Base-by-base conservation (phyloP, 2,888 invertebrate genomes). In the Andrena camellia region DNA sequence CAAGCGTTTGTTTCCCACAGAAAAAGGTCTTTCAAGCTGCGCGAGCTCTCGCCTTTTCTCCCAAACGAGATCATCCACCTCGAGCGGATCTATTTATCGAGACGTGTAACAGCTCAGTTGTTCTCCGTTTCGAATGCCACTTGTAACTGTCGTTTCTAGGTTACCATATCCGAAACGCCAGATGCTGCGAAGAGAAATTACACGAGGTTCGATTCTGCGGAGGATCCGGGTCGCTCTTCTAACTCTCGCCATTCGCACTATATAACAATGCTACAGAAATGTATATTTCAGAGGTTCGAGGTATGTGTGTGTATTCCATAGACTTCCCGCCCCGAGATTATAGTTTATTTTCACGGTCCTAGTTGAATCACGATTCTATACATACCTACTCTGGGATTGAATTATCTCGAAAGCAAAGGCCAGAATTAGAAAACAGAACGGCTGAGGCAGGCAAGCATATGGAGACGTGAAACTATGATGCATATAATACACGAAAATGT, bases 161-260 rank as follows among this genome's bases (percentile, higher is more conserved):
- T 74, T 64, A 48, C 29, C 57, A 59, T 69, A 59, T 78, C n/a
- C 23, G 35, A 33, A 33, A 20, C 3, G 48, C 33, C 42, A 17
- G 26, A 48, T 31, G 42, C 31, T 59, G 64, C 57, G 20, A 42
- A 72, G 54, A 54, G 17, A 63, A 63, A 76, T 72, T 33, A 57
- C 23, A 54, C 72, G 54, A 64, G 73, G 26, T 57, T 57, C 26
- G 72, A 72, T 63, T 63, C 42, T 35, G 6, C 10, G 54, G 31
- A 31, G 33, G 64, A 57, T 72, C 77, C 26, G 13, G 64, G 57
- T 73, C 57, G 77, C 59, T 42, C 77, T 50, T 72, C 33, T 31
- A 64, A 63, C 62, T 76, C 59, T 77, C 64, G 26, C 64, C 63
- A 64, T 73, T 77, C 64, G 64, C 77, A 33, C 57, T 26, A 35